phyloP scores from a whole-genome alignment of 2,797 vertebrate species.

The Buphagus erythrorhynchus region DNA sequence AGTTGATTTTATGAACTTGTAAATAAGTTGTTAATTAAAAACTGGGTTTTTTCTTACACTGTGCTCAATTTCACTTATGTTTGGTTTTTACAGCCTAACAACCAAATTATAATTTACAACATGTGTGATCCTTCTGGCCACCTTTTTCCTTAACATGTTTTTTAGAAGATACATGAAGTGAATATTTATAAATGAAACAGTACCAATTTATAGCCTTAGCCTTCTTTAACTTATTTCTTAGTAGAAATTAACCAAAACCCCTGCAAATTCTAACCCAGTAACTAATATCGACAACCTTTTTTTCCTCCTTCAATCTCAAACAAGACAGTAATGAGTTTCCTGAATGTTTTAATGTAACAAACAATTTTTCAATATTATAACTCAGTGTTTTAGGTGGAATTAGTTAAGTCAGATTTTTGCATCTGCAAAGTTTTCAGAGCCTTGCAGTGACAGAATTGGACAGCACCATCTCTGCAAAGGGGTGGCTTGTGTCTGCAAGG shows the following conservation, averaged over 20 bases:
- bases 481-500: neutral
- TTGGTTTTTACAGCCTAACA: slow-evolving; percentile 24
- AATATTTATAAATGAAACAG: slow-evolving; percentile 49
- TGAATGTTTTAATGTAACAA: slow-evolving; percentile 1
- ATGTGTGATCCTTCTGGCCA: neutral
- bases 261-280: neutral
- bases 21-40: slow-evolving; percentile 50
- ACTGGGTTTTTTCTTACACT: slow-evolving; percentile 23
- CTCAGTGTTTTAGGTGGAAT: slow-evolving; percentile 3
- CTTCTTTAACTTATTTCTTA: slow-evolving; percentile 45
- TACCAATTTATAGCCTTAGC: slow-evolving; percentile 58
- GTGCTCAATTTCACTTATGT: slow-evolving; percentile 37
- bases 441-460: neutral
- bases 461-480: neutral
- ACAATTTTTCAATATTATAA: slow-evolving; percentile 10
- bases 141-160: slow-evolving; percentile 31
- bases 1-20: slow-evolving; percentile 61
- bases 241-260: neutral
- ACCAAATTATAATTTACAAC: slow-evolving; percentile 40
- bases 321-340: neutral
- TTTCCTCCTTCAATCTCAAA: neutral
- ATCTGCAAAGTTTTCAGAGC: slow-evolving; percentile 22
- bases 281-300: neutral
- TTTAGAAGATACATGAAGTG: slow-evolving; percentile 23
- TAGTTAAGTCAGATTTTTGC: neutral